Conservation (phyloP, 2,113 vertebrate species). For the Xenopus tropicalis region UCB_Xtro_10.0 CM004444.2:174725001-174725500, state of each 20-base stretch:
- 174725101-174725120: slow-evolving; percentile 71
- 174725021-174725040: not conserved
- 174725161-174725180: too few relatives aligned
- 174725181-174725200: too few relatives aligned
- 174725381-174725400: slow-evolving; percentile 74
- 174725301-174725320: slow-evolving; percentile 86
- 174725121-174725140: slow-evolving; percentile 60
- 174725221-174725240: not conserved
- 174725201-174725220: too few relatives aligned
- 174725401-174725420: slow-evolving; percentile 88
- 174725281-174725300: slow-evolving; percentile 77
- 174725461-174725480: slow-evolving; percentile 86
- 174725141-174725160: too few relatives aligned
- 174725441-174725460: slow-evolving; percentile 96
- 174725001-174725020: too few relatives aligned
- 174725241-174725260: slow-evolving; percentile 18
- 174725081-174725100: slow-evolving; percentile 76
- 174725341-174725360: slow-evolving; percentile 88
- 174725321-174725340: slow-evolving; percentile 92
- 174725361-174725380: slow-evolving; percentile 81
- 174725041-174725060: slow-evolving; percentile 78
- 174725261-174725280: slow-evolving; percentile 81
- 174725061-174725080: slow-evolving; percentile 82
- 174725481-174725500: not conserved
- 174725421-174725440: slow-evolving; percentile 92